Evolutionary conservation across 2,888 invertebrate genomes (phyloP), one percentile per base, ranked within the genome.

Genomic region (Anthophora plumipes): DNA sequence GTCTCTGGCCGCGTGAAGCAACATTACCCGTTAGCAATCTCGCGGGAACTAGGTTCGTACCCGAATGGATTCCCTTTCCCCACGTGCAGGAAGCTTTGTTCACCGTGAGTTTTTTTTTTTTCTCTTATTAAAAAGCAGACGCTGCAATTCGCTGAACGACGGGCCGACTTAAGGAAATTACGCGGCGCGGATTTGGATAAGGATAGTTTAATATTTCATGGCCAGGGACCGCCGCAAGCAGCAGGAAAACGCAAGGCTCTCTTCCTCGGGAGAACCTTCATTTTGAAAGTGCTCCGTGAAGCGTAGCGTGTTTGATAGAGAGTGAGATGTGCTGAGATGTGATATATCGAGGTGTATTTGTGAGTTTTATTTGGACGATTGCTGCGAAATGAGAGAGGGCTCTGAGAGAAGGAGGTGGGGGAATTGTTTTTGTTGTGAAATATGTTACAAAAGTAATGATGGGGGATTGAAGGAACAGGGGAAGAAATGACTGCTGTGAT

Each of bases 81-180:
- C 20, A 12, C 54, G 31, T 31, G 59, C 55, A 52, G 52, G 39
- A n/a, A 64, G 69, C 75, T 72, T 82, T 78, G 77, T 74, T 77
- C 55, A 17, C 57, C 52, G 31, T 6, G 60, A 43, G 71, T 83
- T 82, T 72, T 75, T 76, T 71, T 61, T 83, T 82, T 72, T 75
- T 76, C 74, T 61, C 68, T 81, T 82, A 76, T 78, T 78, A 82
- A 81, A 83, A 72, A 71, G 69, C 71, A 64, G 63, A 48, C 69
- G 57, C 43, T 68, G 68, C 68, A 75, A 82, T 81, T 71, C 66
- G 61, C 43, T 43, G 67, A 59, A 71, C 67, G 41, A 55, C 59
- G 48, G 52, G 22, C 52, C 20, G 60, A 75, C 63, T 82, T 71
- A 75, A 82, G 80, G 70, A 82, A 80, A 82, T 82, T 80, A 68